Conservation (phyloP, 2,797 vertebrate genomes). For the Mormyrops attenuatus region DNA sequence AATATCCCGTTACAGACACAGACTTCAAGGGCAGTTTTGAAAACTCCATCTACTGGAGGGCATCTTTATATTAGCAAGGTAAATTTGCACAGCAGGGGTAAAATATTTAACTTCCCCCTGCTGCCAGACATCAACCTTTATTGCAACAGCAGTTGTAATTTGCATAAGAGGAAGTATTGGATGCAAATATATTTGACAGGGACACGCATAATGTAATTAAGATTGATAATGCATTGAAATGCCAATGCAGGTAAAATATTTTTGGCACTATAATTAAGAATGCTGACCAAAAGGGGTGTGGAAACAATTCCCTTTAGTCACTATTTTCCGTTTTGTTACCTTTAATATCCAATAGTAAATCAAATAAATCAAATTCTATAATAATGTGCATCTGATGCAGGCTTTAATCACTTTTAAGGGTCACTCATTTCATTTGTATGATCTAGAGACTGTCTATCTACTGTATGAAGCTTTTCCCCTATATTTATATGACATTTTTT, state of each 20-base stretch:
- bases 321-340: not conserved
- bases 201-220: not conserved
- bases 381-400: not conserved
- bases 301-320: not conserved
- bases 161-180: not conserved
- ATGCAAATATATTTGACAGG: constrained; percentile 4
- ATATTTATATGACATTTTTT: not conserved
- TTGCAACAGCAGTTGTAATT: not conserved
- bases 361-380: not conserved
- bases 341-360: not conserved
- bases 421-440: not conserved
- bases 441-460: not conserved
- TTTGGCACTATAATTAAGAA: not conserved
- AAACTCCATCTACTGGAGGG: not conserved
- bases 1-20: not conserved
- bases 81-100: not conserved
- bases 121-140: not conserved
- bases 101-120: not conserved
- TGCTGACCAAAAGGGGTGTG: not conserved
- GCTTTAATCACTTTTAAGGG: not conserved
- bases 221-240: not conserved
- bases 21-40: not conserved
- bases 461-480: not conserved
- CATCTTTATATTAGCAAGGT: constrained; percentile 12
- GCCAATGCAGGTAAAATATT: not conserved